Percentiles rank a stretch among this genome's conserved stretches.
phyloP scores from a whole-genome alignment of 2,113 vertebrate genomes.

The Podocnemis expansa region DNA sequence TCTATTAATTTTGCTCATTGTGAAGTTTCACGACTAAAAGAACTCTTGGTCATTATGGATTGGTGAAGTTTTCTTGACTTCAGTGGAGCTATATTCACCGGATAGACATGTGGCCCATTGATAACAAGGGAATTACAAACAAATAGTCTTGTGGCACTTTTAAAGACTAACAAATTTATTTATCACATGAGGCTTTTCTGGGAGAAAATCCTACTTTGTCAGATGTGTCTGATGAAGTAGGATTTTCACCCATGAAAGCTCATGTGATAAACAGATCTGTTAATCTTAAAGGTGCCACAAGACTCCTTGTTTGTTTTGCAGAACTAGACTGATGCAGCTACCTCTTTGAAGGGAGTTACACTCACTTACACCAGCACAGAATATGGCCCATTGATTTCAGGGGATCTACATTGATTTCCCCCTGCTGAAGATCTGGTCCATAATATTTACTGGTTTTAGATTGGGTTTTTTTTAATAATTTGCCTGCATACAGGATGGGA shows the following conservation, averaged over 20 bases:
- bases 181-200: too few relatives aligned
- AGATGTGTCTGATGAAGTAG: too few relatives aligned
- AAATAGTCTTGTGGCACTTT: too few relatives aligned
- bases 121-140: neutral
- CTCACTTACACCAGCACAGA: neutral
- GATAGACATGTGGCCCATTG: too few relatives aligned
- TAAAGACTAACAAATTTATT: too few relatives aligned
- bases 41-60: neutral
- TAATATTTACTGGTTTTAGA: neutral
- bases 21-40: neutral
- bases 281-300: too few relatives aligned
- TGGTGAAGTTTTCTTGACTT: neutral
- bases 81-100: neutral
- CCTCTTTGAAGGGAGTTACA: neutral
- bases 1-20: neutral
- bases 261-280: too few relatives aligned
- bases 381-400: neutral
- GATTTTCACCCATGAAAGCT: too few relatives aligned
- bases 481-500: neutral
- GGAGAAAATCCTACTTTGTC: too few relatives aligned
- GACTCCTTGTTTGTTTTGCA: too few relatives aligned
- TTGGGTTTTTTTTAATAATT: neutral
- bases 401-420: too few relatives aligned
- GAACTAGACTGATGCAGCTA: too few relatives aligned
- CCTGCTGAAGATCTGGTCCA: neutral